phyloP scores from a whole-genome alignment of 2,797 vertebrate species.

The Eidolon dupreanum region DNA sequence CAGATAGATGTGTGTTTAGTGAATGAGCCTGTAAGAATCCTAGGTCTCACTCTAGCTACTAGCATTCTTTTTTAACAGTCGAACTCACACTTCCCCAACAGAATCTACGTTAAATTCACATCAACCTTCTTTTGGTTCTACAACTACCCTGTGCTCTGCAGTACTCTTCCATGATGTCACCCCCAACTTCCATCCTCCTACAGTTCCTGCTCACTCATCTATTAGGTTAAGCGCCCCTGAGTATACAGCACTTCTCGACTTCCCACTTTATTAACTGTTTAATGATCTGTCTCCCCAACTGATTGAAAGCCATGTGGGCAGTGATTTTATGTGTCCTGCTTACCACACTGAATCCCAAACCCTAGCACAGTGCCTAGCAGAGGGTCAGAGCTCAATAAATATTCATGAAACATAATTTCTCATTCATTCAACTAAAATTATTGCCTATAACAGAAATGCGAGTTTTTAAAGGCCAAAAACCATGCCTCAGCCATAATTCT shows the following conservation, averaged over 20 bases:
- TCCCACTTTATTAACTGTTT: background rate
- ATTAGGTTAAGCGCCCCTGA: background rate
- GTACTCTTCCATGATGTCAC: background rate
- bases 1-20: background rate
- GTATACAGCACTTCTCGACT: background rate
- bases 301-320: background rate
- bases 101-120: background rate
- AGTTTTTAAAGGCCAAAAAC: background rate
- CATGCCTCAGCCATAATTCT: background rate
- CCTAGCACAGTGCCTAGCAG: background rate
- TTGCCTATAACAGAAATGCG: background rate
- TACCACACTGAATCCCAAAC: background rate
- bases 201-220: background rate
- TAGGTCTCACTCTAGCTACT: background rate
- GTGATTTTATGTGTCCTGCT: background rate
- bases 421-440: background rate
- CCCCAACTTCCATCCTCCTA: background rate
- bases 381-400: background rate
- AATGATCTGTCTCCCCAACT: background rate
- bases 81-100: background rate
- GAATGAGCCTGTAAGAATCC: background rate
- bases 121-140: background rate
- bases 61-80: background rate
- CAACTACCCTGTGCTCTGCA: background rate
- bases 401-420: constrained; percentile 8